Evolutionary conservation across 35 echinoderm and acorn worm genomes (phyloP), one percentile per base, ranked within the genome.

Genomic region (Anneissia japonica): DNA sequence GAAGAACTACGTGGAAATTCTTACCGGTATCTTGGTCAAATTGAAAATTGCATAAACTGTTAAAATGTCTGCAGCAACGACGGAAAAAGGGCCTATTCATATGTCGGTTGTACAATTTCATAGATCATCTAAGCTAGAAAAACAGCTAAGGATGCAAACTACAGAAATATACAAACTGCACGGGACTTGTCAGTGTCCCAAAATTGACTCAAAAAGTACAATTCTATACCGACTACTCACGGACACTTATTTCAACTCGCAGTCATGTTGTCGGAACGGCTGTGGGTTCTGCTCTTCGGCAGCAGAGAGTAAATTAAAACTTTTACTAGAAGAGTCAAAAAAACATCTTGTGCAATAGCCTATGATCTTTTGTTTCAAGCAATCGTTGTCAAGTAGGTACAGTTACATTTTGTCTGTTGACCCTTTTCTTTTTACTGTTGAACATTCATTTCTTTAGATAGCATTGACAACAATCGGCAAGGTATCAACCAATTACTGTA

Each of bases 201-300:
- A 90, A 77, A 86, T 89, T 11, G 96, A 99, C 81, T 92, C 86
- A 4, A 99, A 99, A 81, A 99, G 89, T 80, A 94, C 92, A 23
- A 99, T 99, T 31, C 51, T 99, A 33, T 99, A 99, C 86, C 80
- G 81, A 36, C 75, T 99, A 38, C 86, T 99, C 11, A 99, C 96
- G 38, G 89, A 87, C 51, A 30, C 81, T 86, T 91, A 86, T 28
- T 84, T 73, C 37, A 90, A 82, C 29, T 88, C 79, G 0, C 46
- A 75, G 17, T 83, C 91, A 7, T 90, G 88, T 39, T 93, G 88
- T 80, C 75, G 46, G 19, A 87, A 75, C 38, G 77, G 91, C n/a
- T 79, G 82, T 30, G 36, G 79, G n/a, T 30, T 38, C 30, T 89
- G 77, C 0, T 40, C 84, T 17, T 83, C 89, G 38, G 79, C 84